A percentile compares a stretch with the other conserved stretches of the same genome.
These are phyloP conservation scores for Anser brachyrhynchus DNA, from an alignment of 2,113 vertebrate species.

Conservation along the genomic window DNA sequence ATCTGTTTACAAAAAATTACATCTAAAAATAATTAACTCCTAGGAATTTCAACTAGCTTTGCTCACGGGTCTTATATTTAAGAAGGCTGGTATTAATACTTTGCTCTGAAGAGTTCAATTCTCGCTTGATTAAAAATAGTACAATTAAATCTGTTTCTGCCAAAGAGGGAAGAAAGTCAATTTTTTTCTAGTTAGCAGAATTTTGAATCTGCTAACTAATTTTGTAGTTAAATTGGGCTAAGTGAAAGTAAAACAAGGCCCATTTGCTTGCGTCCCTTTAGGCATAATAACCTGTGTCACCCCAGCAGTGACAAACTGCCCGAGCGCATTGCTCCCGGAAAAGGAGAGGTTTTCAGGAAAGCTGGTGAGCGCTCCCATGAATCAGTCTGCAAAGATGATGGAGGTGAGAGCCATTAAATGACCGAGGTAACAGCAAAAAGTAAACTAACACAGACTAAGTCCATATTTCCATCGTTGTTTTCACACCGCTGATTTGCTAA, in stretches of 20 bases:
- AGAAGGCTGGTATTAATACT: background rate
- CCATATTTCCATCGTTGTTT: background rate
- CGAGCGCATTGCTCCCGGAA: background rate
- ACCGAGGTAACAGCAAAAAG: background rate
- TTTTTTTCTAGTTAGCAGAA: background rate
- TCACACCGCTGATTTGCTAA: background rate
- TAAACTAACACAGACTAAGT: rapidly evolving
- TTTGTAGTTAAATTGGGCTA: background rate
- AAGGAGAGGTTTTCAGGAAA: background rate
- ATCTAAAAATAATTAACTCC: background rate
- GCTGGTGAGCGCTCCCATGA: background rate
- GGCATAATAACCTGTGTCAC: background rate
- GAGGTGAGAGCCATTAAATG: background rate
- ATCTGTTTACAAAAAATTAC: background rate
- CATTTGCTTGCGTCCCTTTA: background rate
- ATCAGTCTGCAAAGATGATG: background rate
- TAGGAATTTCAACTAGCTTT: background rate
- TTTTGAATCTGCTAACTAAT: no score
- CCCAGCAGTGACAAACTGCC: background rate
- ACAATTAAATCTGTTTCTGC: background rate
- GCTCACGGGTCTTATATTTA: background rate
- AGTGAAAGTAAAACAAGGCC: background rate
- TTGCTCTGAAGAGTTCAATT: background rate
- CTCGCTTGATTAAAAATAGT: background rate
- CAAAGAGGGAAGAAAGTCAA: background rate